Evolutionary conservation across 2,797 vertebrate species (phyloP).

Genomic region (Falco novaeseelandiae): DNA sequence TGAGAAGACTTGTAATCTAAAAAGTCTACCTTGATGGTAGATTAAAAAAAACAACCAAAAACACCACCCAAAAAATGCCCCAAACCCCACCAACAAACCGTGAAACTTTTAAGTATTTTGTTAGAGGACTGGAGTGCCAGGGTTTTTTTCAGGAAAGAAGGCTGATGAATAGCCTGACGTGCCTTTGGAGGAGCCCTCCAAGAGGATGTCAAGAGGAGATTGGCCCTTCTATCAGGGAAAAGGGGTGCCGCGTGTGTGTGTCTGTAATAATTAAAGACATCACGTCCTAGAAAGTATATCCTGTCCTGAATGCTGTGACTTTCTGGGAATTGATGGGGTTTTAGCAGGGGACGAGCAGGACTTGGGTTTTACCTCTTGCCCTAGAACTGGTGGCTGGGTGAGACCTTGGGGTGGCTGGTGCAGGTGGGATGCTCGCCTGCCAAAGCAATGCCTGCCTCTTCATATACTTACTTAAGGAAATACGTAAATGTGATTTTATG

Average conservation of each 20-base stretch:
- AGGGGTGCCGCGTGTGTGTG: accelerated
- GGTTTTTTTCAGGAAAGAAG: neutral
- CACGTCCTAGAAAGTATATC: accelerated
- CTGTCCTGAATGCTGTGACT: neutral
- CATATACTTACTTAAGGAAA: accelerated
- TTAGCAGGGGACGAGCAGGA: neutral
- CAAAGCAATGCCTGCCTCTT: neutral
- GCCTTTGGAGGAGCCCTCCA: too few species aligned
- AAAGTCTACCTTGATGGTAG: neutral
- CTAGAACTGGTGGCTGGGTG: neutral
- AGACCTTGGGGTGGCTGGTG: neutral
- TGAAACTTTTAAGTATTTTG: accelerated
- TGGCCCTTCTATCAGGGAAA: accelerated
- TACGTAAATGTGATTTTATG: neutral
- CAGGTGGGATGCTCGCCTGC: neutral
- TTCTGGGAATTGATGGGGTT: neutral
- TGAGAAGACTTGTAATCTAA: neutral
- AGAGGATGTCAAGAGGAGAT: too few species aligned
- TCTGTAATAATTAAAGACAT: neutral
- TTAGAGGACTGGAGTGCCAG: neutral
- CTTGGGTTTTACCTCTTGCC: neutral
- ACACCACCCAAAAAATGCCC: too few species aligned
- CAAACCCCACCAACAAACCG: too few species aligned
- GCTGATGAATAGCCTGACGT: neutral
- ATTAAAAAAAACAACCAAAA: neutral